A percentile compares a stretch with the other conserved stretches of the same genome.
Conservation (phyloP, 2,797 vertebrate species). For the Acrocephalus scirpaceus region DNA sequence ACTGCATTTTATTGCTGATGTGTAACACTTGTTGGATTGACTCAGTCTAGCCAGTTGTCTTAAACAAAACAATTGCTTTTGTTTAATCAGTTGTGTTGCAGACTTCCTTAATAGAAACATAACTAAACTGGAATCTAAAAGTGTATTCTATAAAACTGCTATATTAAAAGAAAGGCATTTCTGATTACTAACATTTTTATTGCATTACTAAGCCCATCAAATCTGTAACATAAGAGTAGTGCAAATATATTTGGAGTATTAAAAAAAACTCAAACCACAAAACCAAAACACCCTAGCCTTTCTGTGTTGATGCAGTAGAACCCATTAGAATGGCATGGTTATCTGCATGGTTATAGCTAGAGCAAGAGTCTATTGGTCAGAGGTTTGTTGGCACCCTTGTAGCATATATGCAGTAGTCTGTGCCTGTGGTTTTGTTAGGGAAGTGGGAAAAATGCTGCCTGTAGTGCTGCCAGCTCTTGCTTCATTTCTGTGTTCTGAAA, state of each 20-base stretch:
- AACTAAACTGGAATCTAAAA: not conserved
- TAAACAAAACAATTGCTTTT: not conserved
- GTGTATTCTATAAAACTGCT: not conserved
- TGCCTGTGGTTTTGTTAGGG: not conserved
- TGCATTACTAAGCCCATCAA: not conserved
- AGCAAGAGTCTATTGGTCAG: not conserved
- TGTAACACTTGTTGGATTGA: not conserved
- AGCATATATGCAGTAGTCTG: not conserved
- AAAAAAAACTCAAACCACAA: accelerated
- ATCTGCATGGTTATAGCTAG: not conserved
- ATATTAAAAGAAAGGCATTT: not conserved
- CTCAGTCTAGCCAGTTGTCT: not conserved
- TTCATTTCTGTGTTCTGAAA: not conserved
- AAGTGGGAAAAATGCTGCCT: conserved; percentile 28
- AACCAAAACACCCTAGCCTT: not conserved
- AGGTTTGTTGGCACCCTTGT: not conserved
- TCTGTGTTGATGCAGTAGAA: not conserved
- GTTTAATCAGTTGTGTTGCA: not conserved
- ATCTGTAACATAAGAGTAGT: not conserved
- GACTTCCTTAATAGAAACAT: not conserved
- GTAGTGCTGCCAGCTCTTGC: not conserved
- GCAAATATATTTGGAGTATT: not conserved
- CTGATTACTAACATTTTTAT: not conserved
- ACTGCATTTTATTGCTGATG: not conserved
- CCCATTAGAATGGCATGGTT: not conserved